Evolutionary conservation across 2,888 invertebrate genomes (phyloP).

Genomic region (Diogma glabrata): DNA sequence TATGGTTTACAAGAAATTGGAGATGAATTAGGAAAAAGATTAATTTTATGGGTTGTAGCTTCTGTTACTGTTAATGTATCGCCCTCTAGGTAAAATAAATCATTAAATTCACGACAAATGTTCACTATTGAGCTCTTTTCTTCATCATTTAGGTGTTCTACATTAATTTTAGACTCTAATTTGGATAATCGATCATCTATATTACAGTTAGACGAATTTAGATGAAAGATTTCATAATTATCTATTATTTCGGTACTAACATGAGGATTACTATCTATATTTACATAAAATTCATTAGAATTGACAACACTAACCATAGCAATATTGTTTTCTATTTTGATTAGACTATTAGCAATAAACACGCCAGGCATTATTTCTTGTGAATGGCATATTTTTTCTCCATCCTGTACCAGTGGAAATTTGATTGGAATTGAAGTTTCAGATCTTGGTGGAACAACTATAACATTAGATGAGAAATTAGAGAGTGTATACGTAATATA

Average conservation of each 20-base stretch:
- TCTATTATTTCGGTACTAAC: not conserved
- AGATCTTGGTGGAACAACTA: not conserved
- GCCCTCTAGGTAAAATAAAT: constrained; percentile 1
- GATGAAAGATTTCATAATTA: not conserved
- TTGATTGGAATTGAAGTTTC: not conserved
- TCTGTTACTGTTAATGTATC: not conserved
- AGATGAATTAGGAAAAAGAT: not conserved
- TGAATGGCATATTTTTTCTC: not conserved
- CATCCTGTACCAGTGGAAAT: not conserved
- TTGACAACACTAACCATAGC: not conserved
- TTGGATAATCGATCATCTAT: not conserved
- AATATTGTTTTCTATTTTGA: not conserved
- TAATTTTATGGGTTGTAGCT: not conserved
- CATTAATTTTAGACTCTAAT: not conserved
- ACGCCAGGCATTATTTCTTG: not conserved
- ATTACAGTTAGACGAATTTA: not conserved
- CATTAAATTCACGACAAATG: not conserved
- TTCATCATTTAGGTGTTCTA: not conserved
- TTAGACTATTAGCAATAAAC: not conserved
- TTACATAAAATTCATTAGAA: not conserved
- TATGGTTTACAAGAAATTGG: not conserved
- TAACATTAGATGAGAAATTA: no score
- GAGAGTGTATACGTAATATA: no score
- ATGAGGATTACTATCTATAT: not conserved
- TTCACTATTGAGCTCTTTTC: not conserved